Base-by-base conservation (phyloP, 2,797 vertebrate species). In the Serranus cabrilla region DNA sequence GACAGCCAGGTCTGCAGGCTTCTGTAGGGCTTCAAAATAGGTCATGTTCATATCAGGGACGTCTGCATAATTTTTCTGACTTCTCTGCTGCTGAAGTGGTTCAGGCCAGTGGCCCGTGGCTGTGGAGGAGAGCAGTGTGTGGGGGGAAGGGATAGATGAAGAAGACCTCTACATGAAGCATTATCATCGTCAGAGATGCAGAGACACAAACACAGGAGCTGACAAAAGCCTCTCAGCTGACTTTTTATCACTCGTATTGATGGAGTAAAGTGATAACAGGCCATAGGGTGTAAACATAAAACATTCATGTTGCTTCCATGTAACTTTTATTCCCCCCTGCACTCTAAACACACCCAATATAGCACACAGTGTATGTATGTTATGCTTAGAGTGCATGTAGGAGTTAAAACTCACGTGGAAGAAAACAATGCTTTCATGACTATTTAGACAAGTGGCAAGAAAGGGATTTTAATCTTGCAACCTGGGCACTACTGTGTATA, bases 21-120 rank as follows among this genome's bases (percentile, higher is more conserved):
- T 90, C 87, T 84, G 82, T 80, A 82, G 74, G 71, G 78, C 86
- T 91, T 77, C 55, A 83, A 94, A 93, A 93, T 94, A 94, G 93
- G 92, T 93, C 92, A 93, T 82, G 85, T 84, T 91, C 87, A 85
- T 75, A 91, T 89, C 88, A 93, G 83, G 67, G 88, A 89, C 72
- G 81, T 92, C 74, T 83, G 80, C 82, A 82, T 87, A 78, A 91
- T 91, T 83, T 91, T 90, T 91, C 81, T 92, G 90, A 93, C 90
- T 94, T 84, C 87, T 83, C 78, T 89, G 88, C 85, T 83, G 86
- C 86, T 87, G 87, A 89, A 93, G 77, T 92, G 83, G 89, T 89
- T 91, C 74, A 89, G 86, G 76, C 87, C 87, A 82, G 80, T 91
- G 81, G 88, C 90, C 91, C 64, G 70, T 52, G 86, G 89, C 82